These are phyloP conservation scores for Procapra przewalskii DNA, from an alignment of 2,113 vertebrate species.

Conservation along the genomic window DNA sequence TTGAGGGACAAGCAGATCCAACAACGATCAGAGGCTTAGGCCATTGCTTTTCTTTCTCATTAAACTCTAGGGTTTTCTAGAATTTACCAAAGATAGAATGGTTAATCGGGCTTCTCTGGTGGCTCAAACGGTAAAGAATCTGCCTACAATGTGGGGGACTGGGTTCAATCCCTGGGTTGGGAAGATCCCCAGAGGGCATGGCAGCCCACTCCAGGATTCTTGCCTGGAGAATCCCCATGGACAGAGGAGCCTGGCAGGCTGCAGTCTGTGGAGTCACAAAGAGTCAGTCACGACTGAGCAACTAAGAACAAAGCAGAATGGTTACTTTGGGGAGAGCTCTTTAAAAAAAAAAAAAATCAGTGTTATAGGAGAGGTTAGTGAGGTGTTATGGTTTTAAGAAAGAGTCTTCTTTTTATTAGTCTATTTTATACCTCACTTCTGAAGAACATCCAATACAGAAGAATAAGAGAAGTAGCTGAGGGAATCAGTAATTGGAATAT, in stretches of 20 bases:
- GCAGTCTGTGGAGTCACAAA: not conserved
- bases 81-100: not conserved
- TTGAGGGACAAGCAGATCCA: not conserved
- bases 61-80: not conserved
- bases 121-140: not conserved
- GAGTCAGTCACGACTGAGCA: not conserved
- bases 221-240: not conserved
- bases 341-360: not conserved
- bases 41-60: not conserved
- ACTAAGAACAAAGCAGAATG: not conserved
- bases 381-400: slow-evolving; percentile 10
- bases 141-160: not conserved
- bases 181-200: not conserved
- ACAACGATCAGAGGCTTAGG: not conserved
- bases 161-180: not conserved
- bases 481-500: not conserved
- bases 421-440: not conserved
- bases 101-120: not conserved
- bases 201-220: not conserved
- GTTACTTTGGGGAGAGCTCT: not conserved
- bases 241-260: not conserved
- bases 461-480: not conserved
- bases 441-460: not conserved
- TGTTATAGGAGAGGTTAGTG: not conserved
- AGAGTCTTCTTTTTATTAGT: not conserved